phyloP scores from a whole-genome alignment of 2,888 invertebrate genomes.

The Amblyjoppa proteus region DNA sequence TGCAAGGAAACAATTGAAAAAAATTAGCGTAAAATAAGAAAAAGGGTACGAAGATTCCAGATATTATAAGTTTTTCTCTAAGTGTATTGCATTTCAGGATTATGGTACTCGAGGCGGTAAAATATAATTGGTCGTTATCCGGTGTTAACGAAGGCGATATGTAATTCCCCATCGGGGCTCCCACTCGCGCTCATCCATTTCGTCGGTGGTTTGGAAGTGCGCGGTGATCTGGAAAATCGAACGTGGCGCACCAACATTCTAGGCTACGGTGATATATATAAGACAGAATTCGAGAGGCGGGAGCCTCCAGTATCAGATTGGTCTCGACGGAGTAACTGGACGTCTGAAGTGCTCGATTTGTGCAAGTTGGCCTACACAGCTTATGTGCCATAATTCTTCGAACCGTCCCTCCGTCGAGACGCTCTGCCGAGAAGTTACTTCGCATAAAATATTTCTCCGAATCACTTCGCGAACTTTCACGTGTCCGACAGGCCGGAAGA shows the following conservation, averaged over 20 bases:
- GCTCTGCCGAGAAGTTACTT: background rate
- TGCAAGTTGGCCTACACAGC: background rate
- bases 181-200: conserved; percentile 38
- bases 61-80: too few species aligned
- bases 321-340: conserved; percentile 25
- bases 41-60: background rate
- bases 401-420: background rate
- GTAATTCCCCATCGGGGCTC: conserved; percentile 35
- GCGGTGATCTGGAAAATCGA: conserved; percentile 36
- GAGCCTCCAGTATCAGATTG: conserved; percentile 37
- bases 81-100: background rate
- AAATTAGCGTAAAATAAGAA: background rate
- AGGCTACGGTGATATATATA: conserved; percentile 17
- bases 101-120: conserved; percentile 15
- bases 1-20: background rate
- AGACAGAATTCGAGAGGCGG: conserved; percentile 28
- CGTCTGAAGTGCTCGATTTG: background rate
- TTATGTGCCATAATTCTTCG: background rate
- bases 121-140: conserved; percentile 33
- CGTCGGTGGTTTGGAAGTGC: conserved; percentile 14
- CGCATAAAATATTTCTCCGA: conserved; percentile 25
- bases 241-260: conserved; percentile 13
- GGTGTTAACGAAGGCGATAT: conserved; percentile 55
- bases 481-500: conserved; percentile 11
- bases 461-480: conserved; percentile 50